Evolutionary conservation across 2,888 invertebrate genomes (phyloP).

Genomic region (Kuschelorhynchus macadamiae): DNA sequence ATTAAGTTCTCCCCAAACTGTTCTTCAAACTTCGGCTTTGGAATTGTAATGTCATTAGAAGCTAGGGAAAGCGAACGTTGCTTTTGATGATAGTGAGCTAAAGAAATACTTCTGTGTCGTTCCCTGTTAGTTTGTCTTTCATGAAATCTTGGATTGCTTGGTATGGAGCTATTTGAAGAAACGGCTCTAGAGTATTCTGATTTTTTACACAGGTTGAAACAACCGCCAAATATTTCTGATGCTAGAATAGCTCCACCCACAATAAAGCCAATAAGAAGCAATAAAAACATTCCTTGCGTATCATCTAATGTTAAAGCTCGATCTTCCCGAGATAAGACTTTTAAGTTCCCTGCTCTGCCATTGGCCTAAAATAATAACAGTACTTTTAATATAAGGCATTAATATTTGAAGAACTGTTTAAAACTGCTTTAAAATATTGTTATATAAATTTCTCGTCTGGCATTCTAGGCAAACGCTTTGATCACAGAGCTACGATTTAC

Average conservation of each 20-base stretch:
- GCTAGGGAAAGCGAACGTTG: conserved; percentile 41
- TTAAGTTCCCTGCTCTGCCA: conserved; percentile 66
- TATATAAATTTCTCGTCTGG: too few relatives aligned
- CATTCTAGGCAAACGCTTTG: background rate
- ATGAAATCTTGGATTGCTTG: conserved; percentile 63
- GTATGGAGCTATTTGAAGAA: conserved; percentile 55
- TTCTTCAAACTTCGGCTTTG: conserved; percentile 25
- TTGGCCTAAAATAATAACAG: conserved; percentile 66
- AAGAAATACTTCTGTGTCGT: conserved; percentile 13
- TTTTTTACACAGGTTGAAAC: conserved; percentile 73
- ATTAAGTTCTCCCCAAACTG: conserved; percentile 22
- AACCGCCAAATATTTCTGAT: conserved; percentile 81
- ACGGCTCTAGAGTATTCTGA: conserved; percentile 51
- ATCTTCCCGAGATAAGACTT: conserved; percentile 74
- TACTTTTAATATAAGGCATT: too few relatives aligned
- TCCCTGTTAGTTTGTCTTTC: conserved; percentile 55
- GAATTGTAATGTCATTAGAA: conserved; percentile 48
- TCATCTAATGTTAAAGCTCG: conserved; percentile 83
- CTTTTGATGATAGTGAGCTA: conserved; percentile 56
- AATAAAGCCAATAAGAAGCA: conserved; percentile 77
- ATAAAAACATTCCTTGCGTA: conserved; percentile 86
- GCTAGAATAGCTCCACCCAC: conserved; percentile 75
- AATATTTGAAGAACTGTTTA: too few relatives aligned
- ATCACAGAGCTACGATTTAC: too few relatives aligned
- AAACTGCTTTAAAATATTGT: too few relatives aligned